These are phyloP conservation scores for Percopsis omiscomaycus DNA, from an alignment of 2,797 vertebrate species.

Conservation along the genomic window DNA sequence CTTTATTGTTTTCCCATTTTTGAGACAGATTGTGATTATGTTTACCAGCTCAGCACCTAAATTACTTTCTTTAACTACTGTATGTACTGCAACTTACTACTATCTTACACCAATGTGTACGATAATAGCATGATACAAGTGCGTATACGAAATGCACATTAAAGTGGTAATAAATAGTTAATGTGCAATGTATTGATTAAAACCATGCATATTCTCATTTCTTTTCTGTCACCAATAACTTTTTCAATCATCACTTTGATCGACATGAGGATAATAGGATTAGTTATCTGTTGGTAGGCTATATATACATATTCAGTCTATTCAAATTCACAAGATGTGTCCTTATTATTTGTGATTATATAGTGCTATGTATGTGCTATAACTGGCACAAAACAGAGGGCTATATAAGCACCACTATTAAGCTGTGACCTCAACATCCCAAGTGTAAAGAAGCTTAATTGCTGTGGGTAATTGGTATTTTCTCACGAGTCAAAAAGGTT, in stretches of 20 bases:
- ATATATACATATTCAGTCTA: not conserved
- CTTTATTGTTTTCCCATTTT: constrained; percentile 43
- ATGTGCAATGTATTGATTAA: constrained; percentile 34
- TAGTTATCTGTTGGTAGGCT: constrained; percentile 2
- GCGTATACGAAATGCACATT: too few relatives aligned
- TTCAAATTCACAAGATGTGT: constrained; percentile 3
- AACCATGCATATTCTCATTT: constrained; percentile 22
- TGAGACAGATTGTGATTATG: constrained; percentile 23
- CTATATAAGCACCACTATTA: constrained; percentile 16
- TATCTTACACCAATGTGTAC: too few relatives aligned
- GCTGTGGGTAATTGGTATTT: constrained; percentile 39
- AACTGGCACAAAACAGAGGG: constrained; percentile 25
- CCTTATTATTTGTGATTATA: constrained; percentile 31
- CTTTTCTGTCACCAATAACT: constrained; percentile 27
- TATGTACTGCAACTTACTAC: constrained; percentile 20
- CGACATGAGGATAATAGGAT: constrained; percentile 17
- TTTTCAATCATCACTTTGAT: constrained; percentile 41
- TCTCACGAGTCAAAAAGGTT: constrained; percentile 30
- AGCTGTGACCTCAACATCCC: constrained; percentile 31
- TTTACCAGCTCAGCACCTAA: constrained; percentile 45
- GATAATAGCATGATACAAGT: too few relatives aligned
- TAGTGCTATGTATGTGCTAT: constrained; percentile 6
- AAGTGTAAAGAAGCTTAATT: constrained; percentile 47
- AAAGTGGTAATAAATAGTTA: too few relatives aligned
- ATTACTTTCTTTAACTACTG: constrained; percentile 47